Base-by-base conservation (phyloP, 2,888 invertebrate species). In the Rhamphomyia laevipes region DNA sequence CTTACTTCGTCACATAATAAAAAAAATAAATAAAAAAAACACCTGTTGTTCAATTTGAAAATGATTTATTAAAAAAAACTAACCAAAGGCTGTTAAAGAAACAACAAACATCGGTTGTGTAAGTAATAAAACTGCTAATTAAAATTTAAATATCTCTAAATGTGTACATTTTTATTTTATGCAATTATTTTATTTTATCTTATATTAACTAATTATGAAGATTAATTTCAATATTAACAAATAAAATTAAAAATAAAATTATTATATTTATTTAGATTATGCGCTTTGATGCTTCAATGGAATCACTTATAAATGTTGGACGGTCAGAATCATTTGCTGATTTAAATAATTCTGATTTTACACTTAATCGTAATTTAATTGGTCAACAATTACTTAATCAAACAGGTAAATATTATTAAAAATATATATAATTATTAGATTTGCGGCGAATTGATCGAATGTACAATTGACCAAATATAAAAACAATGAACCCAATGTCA, bases 241-340 rank as follows among this genome's bases (percentile, higher is more conserved):
- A n/a, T n/a, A n/a, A n/a, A n/a, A 35, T 13, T n/a, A 35, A 2
- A n/a, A 35, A 5, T 4, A 35, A 35, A 35, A 35, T 35, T 35
- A 35, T 35, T 35, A n/a, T 35, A n/a, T n/a, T 35, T 35, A 62
- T 61, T 58, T 73, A 88, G 88, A 77, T 87, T 50, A 85, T 87
- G 86, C 78, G 84, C 50, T 76, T 86, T 68, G 87, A 88, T 66
- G 80, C 82, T 43, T 84, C 86, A 49, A 81, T 84, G 73, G 88
- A 87, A 67, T 84, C 85, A 30, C 71, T 86, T 55, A 68, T 76
- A 31, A 83, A 82, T 45, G 81, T 87, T 56, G 81, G 80, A 16
- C 80, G 88, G 31, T 88, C 89, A 27, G 89, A 89, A 66, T 88
- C 88, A 65, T 87, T 88, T 58, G 84, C 84, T 17, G 88, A 89